Evolutionary conservation across 53 echinoderm and acorn worm species (phyloP), one percentile per base, ranked within the genome.

Genomic region (Holothuria scabra): DNA sequence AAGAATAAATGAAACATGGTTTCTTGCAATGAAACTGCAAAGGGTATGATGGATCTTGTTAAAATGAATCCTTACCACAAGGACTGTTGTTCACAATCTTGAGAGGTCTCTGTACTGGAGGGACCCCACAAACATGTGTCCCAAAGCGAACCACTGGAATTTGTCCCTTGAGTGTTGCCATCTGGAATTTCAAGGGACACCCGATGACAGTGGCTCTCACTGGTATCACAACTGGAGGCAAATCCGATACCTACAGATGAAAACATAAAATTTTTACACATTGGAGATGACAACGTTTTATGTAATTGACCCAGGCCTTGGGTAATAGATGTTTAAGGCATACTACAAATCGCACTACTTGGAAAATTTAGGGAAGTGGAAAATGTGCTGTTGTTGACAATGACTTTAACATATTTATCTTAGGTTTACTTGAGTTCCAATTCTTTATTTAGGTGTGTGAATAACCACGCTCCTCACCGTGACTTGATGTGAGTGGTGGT

Each of bases 81-180:
- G 97, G 88, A 46, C 93, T 91, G 56, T 88, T 97, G 72, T 97
- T 97, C 56, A 76, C 86, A 12, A 97, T 76, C 64, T 94, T 90
- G 60, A 97, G 90, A 10, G 97, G 94, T 81, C 97, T 65, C 1
- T 84, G 84, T 69, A 94, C 88, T 20, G 88, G 2, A 18, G 90
- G 91, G 28, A 97, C 91, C 21, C 94, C 94, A 74, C 90, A 87
- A 58, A 97, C 87, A 60, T 97, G 99, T 16, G 99, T 97, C 29
- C 94, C 99, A 82, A 97, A 97, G 28, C 99, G 83, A 4, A 94
- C 99, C 64, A 97, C 87, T 24, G 99, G 99, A 25, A 97, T 89
- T 85, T 97, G 99, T n/a, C 92, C 99, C 78, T 91, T 94, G 52
- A 97, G 85, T 26, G 99, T 92, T 12, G 97, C 92, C 99, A 97